Evolutionary conservation across 2,888 invertebrate species (phyloP).

Genomic region (Cataglyphis albicans): DNA sequence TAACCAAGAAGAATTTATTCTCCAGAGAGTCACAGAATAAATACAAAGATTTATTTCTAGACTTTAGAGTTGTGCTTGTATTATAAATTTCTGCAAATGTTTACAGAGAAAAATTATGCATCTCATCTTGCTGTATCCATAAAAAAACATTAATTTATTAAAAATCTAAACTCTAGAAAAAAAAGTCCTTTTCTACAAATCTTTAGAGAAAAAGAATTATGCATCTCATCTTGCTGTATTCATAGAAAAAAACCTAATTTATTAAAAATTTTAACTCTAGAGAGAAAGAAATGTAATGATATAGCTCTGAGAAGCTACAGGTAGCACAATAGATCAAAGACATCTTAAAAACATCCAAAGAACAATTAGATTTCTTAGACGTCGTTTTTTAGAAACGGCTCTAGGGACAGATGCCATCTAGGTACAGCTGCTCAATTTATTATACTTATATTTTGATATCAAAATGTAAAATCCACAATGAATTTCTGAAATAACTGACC

Average conservation of each 20-base stretch:
- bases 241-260: neutral
- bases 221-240: neutral
- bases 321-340: no score
- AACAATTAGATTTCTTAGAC: no score
- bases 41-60: conserved; percentile 75
- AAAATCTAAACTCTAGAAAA: neutral
- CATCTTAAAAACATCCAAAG: no score
- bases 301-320: neutral
- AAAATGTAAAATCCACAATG: neutral
- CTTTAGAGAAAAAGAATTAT: neutral
- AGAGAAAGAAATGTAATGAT: neutral
- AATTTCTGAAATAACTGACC: neutral
- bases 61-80: conserved; percentile 52
- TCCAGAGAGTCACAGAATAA: conserved; percentile 75
- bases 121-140: neutral
- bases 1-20: conserved; percentile 74
- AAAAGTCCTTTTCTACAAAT: conserved; percentile 45
- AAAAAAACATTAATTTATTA: neutral
- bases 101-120: neutral
- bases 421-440: neutral
- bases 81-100: conserved; percentile 51
- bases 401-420: no score
- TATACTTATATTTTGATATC: neutral
- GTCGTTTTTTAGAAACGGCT: no score
- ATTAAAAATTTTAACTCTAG: neutral